phyloP scores from a whole-genome alignment of 1,140 invertebrate species.

The Drosophila hydei region DNA sequence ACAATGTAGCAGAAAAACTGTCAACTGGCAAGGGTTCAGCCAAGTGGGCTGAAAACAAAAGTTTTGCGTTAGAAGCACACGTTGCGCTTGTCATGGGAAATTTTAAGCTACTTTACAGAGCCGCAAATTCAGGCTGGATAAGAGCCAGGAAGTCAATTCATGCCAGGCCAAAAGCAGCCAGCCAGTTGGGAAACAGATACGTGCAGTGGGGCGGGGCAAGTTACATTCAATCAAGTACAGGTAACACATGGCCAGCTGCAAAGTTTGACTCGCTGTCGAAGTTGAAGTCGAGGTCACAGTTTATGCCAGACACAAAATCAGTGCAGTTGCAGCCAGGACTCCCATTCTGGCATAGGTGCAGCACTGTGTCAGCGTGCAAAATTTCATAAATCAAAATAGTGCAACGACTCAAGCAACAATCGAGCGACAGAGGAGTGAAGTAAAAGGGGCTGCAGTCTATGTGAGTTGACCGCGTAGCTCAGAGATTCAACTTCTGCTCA shows the following conservation, averaged over 20 bases:
- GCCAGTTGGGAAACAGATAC: conserved; percentile 14
- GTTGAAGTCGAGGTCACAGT: conserved; percentile 40
- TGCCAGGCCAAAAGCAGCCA: conserved; percentile 20
- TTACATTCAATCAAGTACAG: conserved; percentile 57
- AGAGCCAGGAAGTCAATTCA: conserved; percentile 20
- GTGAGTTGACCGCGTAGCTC: conserved; percentile 1
- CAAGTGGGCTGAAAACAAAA: conserved; percentile 49
- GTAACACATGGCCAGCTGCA: conserved; percentile 32
- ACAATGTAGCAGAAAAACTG: conserved; percentile 31
- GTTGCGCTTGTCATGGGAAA: conserved; percentile 42
- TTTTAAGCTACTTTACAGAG: conserved; percentile 60
- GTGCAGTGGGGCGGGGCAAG: conserved; percentile 1
- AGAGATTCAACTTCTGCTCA: conserved; percentile 62
- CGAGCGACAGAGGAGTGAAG: not conserved
- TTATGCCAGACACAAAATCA: conserved; percentile 41
- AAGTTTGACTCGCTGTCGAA: conserved; percentile 38
- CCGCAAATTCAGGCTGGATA: conserved; percentile 16
- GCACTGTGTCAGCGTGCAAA: conserved; percentile 37
- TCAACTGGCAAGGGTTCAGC: conserved; percentile 61
- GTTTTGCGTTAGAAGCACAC: conserved; percentile 50
- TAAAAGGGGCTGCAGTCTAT: not conserved
- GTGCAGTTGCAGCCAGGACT: conserved; percentile 14
- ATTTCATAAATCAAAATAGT: conserved; percentile 77
- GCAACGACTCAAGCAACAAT: conserved; percentile 33
- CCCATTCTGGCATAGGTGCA: conserved; percentile 4